Evolutionary conservation across 2,113 vertebrate genomes (phyloP).

Genomic region (Podarcis cretensis): DNA sequence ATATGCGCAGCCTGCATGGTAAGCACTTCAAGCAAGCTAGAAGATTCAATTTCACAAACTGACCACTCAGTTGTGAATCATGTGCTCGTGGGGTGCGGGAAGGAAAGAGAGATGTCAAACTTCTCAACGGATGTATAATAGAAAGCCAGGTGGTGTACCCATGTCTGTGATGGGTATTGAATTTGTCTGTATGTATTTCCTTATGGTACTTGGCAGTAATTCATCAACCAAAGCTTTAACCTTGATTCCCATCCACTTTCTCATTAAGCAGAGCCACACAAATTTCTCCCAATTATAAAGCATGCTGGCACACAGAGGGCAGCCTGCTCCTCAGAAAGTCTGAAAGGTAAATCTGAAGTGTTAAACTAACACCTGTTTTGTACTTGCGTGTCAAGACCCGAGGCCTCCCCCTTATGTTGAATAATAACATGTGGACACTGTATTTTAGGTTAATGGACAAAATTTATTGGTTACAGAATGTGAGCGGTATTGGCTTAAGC

Average conservation of each 20-base stretch:
- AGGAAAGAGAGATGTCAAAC: slow-evolving; percentile 50
- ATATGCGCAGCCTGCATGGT: slow-evolving; percentile 29
- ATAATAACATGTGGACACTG: too few relatives aligned
- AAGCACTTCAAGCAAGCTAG: slow-evolving; percentile 63
- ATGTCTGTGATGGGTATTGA: slow-evolving; percentile 38
- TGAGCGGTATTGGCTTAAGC: too few relatives aligned
- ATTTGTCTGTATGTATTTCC: not conserved
- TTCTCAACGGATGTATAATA: slow-evolving; percentile 56
- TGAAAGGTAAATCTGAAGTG: not conserved
- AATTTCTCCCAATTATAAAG: not conserved
- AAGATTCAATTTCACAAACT: slow-evolving; percentile 63
- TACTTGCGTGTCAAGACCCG: not conserved
- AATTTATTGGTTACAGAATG: too few relatives aligned
- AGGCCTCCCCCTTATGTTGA: too few relatives aligned
- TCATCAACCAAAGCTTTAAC: slow-evolving; percentile 3
- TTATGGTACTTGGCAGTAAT: slow-evolving; percentile 21
- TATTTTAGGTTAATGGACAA: too few relatives aligned
- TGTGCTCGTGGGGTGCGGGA: slow-evolving; percentile 33
- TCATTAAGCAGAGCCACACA: not conserved
- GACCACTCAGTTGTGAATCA: slow-evolving; percentile 55
- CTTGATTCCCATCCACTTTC: not conserved
- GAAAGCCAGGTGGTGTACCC: slow-evolving; percentile 37
- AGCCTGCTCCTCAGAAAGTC: not conserved
- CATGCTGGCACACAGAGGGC: not conserved
- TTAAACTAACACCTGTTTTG: not conserved